Evolutionary conservation across 2,113 vertebrate genomes (phyloP), one percentile per base, ranked within the genome.

Genomic region (Glaucomys volans): DNA sequence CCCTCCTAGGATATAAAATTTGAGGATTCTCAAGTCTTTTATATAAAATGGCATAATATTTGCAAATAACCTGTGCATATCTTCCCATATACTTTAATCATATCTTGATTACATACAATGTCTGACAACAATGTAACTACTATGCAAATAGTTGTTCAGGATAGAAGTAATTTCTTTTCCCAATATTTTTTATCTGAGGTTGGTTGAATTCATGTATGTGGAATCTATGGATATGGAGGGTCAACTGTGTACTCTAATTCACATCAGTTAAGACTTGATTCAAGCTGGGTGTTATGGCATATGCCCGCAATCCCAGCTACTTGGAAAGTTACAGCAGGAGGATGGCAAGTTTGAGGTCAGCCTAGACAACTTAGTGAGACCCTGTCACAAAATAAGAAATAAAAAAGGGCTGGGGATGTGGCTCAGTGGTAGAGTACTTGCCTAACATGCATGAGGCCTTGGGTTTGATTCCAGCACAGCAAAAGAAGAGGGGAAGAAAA

Each of bases 181-280:
- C 44, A 66, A 57, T 87, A 32, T 72, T 57, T 75, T 76, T 26
- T 17, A 8, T 28, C 32, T 35, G 40, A 47, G 8, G 30, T n/a
- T 76, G n/a, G 28, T 72, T 74, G 67, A 42, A 87, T 42, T 57
- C 37, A 54, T 22, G 28, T 26, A 32, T 20, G 18, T 72, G 52
- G 37, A 74, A 42, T 1, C 37, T 57, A 12, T 75, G 69, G 37
- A 2, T n/a, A 59, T 88, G 37, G 11, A 32, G 26, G 37, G 26
- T 24, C 86, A 62, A 2, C 35, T 86, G 35, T 30, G 13, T 54
- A 75, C 8, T 69, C 32, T 64, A 80, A 85, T 90, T 90, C 35
- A 81, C 16, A 42, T 92, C 64, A 75, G 20, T 83, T 90, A 87
- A 69, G 71, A 64, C 69, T 90, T 90, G 40, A 94, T 81, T 86